Evolutionary conservation across 2,113 vertebrate genomes (phyloP).

Genomic region (Orycteropus afer): DNA sequence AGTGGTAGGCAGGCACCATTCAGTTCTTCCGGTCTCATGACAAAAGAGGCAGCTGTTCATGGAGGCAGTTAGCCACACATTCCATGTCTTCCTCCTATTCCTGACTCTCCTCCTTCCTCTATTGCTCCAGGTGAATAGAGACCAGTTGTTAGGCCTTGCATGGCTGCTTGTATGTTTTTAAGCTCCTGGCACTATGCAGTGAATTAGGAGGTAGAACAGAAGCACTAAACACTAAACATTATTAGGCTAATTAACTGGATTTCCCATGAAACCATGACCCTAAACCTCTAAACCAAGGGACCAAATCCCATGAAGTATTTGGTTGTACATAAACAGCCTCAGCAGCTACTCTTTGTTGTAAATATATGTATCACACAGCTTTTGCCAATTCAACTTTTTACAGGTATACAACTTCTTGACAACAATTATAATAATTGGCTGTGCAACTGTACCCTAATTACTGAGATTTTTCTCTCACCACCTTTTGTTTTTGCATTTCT

Average conservation of each 20-base stretch:
- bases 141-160: background rate
- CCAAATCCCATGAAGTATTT: background rate
- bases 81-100: background rate
- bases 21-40: background rate
- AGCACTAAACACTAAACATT: background rate
- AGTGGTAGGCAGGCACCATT: background rate
- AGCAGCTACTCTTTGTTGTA: too few relatives aligned
- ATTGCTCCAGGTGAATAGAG: background rate
- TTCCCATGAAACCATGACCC: background rate
- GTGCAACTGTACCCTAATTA: background rate
- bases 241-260: background rate
- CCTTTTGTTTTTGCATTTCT: slow-evolving; percentile 12
- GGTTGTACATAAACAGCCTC: background rate
- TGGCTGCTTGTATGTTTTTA: background rate
- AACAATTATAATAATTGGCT: too few relatives aligned
- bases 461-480: background rate
- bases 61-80: background rate
- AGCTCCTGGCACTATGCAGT: background rate
- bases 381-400: background rate
- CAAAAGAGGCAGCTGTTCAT: background rate
- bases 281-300: background rate
- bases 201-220: background rate
- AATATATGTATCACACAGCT: too few relatives aligned
- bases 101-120: background rate
- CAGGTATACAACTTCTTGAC: too few relatives aligned